Evolutionary conservation across 2,113 vertebrate genomes (phyloP).

Genomic region (Ardeotis arabs): DNA sequence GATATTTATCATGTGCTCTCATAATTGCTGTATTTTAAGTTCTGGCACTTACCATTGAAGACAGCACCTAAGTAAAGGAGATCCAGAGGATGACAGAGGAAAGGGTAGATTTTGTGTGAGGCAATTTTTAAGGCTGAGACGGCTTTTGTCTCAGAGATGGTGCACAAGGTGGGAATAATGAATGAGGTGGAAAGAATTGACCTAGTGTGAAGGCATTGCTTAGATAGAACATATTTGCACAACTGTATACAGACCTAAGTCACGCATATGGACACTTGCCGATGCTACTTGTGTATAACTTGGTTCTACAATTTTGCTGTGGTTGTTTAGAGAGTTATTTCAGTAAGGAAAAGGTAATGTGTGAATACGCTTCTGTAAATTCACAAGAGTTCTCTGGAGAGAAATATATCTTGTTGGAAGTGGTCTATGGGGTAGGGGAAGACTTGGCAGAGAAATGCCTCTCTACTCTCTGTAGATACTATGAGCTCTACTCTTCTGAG

Average conservation of each 20-base stretch:
- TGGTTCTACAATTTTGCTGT: background rate
- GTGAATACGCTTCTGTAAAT: background rate
- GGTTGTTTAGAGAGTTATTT: background rate
- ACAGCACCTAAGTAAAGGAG: background rate
- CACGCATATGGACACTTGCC: background rate
- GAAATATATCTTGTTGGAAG: background rate
- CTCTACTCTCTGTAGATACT: background rate
- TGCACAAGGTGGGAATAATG: background rate
- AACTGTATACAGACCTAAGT: background rate
- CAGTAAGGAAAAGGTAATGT: too few species aligned
- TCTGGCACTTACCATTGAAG: background rate
- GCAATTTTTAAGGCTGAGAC: background rate
- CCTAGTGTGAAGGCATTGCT: background rate
- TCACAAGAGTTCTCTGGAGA: background rate
- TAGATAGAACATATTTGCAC: background rate
- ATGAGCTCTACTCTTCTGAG: background rate
- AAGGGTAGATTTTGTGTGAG: background rate
- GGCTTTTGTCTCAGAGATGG: background rate
- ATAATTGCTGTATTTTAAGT: background rate
- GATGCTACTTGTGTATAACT: background rate
- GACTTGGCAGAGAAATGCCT: background rate
- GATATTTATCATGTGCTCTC: background rate
- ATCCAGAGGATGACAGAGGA: background rate
- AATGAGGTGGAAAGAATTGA: background rate
- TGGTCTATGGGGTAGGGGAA: background rate